These are phyloP conservation scores for Antheraea yamamai DNA, from an alignment of 2,888 invertebrate genomes.

Conservation along the genomic window DNA sequence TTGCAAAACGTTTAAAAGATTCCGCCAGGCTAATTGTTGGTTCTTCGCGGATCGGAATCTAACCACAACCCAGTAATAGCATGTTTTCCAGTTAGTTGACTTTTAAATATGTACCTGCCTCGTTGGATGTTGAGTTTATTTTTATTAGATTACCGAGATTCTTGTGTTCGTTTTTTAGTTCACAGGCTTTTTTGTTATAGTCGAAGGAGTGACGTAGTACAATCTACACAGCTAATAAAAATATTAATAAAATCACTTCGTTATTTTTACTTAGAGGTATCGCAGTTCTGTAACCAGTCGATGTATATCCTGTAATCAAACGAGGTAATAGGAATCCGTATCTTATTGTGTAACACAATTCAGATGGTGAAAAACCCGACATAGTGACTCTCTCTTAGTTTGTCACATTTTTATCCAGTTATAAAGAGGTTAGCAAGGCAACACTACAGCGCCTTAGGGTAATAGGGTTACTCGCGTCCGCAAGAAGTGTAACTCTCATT, in stretches of 20 bases:
- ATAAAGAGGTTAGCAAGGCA: too few species aligned
- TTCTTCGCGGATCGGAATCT: constrained; percentile 20
- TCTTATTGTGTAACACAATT: too few species aligned
- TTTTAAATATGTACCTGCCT: constrained; percentile 29
- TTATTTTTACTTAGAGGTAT: too few species aligned
- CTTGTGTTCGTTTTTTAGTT: constrained; percentile 16
- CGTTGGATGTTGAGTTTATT: constrained; percentile 28
- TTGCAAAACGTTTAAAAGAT: constrained; percentile 19
- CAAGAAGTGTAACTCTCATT: too few species aligned
- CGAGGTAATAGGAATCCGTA: too few species aligned
- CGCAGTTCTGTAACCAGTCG: too few species aligned
- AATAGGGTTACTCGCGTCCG: too few species aligned
- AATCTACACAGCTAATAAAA: neutral
- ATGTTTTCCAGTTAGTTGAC: constrained; percentile 26
- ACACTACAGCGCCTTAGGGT: too few species aligned
- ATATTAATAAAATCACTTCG: neutral
- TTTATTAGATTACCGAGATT: constrained; percentile 26
- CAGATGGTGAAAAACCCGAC: too few species aligned
- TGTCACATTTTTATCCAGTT: too few species aligned
- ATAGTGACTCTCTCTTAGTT: too few species aligned
- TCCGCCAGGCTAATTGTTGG: constrained; percentile 6
- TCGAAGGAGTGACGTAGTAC: neutral
- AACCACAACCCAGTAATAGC: constrained; percentile 18
- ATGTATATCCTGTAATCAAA: too few species aligned
- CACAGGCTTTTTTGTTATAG: constrained; percentile 10